Percentiles rank a stretch among this genome's conserved stretches.
Conservation (phyloP, 2,888 invertebrate species). For the Papilio demoleus region DNA sequence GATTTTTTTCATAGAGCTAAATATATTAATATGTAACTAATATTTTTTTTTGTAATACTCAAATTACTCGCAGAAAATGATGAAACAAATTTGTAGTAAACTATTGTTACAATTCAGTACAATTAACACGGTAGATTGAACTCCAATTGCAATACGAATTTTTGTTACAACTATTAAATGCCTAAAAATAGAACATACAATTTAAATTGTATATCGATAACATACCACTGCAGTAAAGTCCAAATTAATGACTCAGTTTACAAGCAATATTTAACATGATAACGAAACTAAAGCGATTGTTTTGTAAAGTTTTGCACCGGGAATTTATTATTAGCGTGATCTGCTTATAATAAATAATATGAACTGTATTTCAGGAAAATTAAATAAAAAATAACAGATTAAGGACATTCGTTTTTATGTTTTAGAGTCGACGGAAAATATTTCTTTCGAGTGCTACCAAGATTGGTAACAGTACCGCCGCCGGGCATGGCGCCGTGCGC, state of each 20-base stretch:
- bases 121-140: constrained; percentile 13
- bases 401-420: constrained; percentile 13
- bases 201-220: background rate
- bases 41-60: background rate
- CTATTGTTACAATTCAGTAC: background rate
- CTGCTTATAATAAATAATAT: too few relatives aligned
- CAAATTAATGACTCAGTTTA: constrained; percentile 1
- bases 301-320: too few relatives aligned
- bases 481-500: constrained; percentile 98
- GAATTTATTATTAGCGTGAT: too few relatives aligned
- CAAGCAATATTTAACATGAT: background rate
- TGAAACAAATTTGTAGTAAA: background rate
- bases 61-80: too few relatives aligned
- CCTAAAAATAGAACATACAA: background rate
- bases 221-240: background rate
- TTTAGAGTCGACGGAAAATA: constrained; percentile 84
- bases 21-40: background rate
- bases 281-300: too few relatives aligned
- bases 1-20: background rate
- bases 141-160: background rate
- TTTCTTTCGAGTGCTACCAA: constrained; percentile 94
- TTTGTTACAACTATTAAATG: background rate
- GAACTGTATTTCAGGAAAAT: too few relatives aligned
- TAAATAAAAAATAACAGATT: background rate
- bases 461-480: constrained; percentile 92